Evolutionary conservation across 2,888 invertebrate genomes (phyloP).

Genomic region (Megalurothrips usitatus): DNA sequence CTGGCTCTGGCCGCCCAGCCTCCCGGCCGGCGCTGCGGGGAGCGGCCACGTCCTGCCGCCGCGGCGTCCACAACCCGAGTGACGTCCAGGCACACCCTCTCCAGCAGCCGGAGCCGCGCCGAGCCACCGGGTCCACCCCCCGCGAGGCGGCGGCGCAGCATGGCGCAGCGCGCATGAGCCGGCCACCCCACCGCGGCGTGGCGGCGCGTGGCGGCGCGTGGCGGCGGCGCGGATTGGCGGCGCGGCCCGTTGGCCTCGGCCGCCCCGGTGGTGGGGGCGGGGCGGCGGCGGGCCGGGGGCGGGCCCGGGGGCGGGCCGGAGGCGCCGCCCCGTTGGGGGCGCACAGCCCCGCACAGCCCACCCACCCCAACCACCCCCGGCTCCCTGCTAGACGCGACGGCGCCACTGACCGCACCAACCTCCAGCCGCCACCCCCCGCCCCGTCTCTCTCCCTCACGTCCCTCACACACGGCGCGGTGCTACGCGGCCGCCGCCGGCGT

Average conservation of each 20-base stretch:
- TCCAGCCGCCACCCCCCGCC: not conserved
- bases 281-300: not conserved
- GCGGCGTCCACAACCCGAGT: not conserved
- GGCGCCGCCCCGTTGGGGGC: not conserved
- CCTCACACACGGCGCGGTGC: not conserved
- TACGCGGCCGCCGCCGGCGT: too few relatives aligned
- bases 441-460: not conserved
- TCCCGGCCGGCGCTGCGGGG: too few relatives aligned
- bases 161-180: not conserved
- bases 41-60: not conserved
- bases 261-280: too few relatives aligned
- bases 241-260: not conserved
- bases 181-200: not conserved
- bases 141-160: not conserved
- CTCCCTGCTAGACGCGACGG: not conserved
- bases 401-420: not conserved
- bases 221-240: not conserved
- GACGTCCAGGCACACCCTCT: not conserved
- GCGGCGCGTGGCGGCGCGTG: not conserved
- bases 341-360: not conserved
- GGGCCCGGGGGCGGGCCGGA: not conserved
- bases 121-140: not conserved
- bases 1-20: not conserved
- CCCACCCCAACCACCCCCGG: not conserved
- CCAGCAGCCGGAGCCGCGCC: slow-evolving; percentile 5